Evolutionary conservation across 2,797 vertebrate species (phyloP).

Genomic region (Lutjanus argentimaculatus): DNA sequence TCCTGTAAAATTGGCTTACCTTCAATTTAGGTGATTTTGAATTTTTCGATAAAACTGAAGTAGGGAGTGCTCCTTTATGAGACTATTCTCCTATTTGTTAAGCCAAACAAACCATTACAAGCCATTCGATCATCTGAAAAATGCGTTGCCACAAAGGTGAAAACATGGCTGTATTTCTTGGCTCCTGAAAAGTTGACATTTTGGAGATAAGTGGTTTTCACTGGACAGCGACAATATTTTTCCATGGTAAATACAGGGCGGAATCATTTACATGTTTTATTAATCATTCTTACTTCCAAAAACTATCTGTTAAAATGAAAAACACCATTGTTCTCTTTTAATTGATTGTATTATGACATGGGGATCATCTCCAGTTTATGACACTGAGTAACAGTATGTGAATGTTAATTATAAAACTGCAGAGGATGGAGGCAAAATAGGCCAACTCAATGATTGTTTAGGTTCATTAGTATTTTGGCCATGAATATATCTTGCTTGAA

Average conservation of each 20-base stretch:
- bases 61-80: too few relatives aligned
- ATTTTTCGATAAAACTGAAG: too few relatives aligned
- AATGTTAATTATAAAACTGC: slow-evolving; percentile 23
- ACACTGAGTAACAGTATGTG: neutral
- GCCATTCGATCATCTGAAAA: too few relatives aligned
- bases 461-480: slow-evolving; percentile 28
- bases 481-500: slow-evolving; percentile 35
- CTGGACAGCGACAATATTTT: neutral
- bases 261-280: slow-evolving; percentile 10
- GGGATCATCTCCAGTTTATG: slow-evolving; percentile 5
- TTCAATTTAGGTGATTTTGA: too few relatives aligned
- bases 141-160: too few relatives aligned
- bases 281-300: neutral
- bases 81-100: too few relatives aligned
- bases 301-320: neutral
- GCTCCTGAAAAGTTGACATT: too few relatives aligned
- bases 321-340: neutral
- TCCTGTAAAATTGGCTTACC: too few relatives aligned
- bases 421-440: slow-evolving; percentile 15
- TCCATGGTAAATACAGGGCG: neutral
- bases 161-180: too few relatives aligned
- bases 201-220: too few relatives aligned
- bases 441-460: slow-evolving; percentile 9
- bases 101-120: too few relatives aligned
- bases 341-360: slow-evolving; percentile 2